A percentile compares a stretch with the other conserved stretches of the same genome.
These are phyloP conservation scores for Lagodon rhomboides DNA, from an alignment of 2,797 vertebrate species.

Conservation along the genomic window DNA sequence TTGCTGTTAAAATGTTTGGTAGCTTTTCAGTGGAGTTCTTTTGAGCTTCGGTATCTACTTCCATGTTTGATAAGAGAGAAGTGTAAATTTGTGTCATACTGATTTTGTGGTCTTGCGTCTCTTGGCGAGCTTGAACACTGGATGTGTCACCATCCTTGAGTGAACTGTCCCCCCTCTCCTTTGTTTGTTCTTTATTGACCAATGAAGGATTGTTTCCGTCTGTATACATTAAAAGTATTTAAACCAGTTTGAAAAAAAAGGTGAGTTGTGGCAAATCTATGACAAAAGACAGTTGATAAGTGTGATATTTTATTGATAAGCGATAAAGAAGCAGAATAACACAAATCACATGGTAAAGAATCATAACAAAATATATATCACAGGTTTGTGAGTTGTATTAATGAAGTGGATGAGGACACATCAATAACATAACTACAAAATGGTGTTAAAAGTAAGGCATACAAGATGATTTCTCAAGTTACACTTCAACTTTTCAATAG, in stretches of 20 bases:
- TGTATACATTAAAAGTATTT: constrained; percentile 71
- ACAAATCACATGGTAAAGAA: constrained; percentile 80
- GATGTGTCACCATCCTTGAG: constrained; percentile 46
- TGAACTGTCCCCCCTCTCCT: constrained; percentile 45
- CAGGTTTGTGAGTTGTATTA: constrained; percentile 81
- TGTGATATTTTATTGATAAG: constrained; percentile 82
- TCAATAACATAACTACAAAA: constrained; percentile 77
- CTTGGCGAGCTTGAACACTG: constrained; percentile 52
- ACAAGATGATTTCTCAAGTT: constrained; percentile 80
- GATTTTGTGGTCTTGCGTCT: constrained; percentile 62
- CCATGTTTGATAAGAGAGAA: constrained; percentile 63
- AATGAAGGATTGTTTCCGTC: constrained; percentile 53
- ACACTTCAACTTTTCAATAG: constrained; percentile 80
- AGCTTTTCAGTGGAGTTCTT: constrained; percentile 61
- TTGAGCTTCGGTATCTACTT: constrained; percentile 65
- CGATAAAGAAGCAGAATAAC: constrained; percentile 78
- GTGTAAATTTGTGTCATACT: constrained; percentile 60
- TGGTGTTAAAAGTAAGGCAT: constrained; percentile 76
- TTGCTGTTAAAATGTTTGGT: constrained; percentile 64
- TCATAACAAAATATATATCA: constrained; percentile 82
- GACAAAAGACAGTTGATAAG: constrained; percentile 39
- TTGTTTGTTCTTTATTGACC: constrained; percentile 46
- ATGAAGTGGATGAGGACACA: constrained; percentile 77
- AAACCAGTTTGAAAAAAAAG: constrained; percentile 31
- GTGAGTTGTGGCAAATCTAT: constrained; percentile 17